Evolutionary conservation across 2,888 invertebrate species (phyloP), one percentile per base, ranked within the genome.

Genomic region (Adelognathus sp.): DNA sequence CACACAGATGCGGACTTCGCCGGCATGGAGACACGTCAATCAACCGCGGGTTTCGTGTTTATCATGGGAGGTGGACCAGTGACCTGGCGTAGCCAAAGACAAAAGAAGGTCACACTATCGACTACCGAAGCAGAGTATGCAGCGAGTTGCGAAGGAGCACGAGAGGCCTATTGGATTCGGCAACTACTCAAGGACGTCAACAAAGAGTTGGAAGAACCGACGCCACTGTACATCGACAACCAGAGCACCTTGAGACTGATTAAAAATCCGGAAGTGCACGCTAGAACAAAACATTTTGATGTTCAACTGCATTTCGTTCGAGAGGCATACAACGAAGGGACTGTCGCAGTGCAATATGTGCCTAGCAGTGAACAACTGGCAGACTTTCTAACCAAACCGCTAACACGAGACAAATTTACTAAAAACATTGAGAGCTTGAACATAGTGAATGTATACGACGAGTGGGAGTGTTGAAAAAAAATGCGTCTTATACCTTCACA

Each of bases 251-350:
- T 56, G 33, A 2, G 31, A 56, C 16, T 58, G 16, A 70, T 70
- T 4, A 44, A 60, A 21, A 75, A 67, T 36, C 39, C 46, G 3
- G 74, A 67, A 18, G 50, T 67, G 27, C 67, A 75, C 24, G 60
- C 60, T 5, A 58, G 60, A 24, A 67, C 74, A 3, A 75, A 75
- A 16, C 67, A 75, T n/a, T 21, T 67, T n/a, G 72, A 63, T 31
- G 66, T 74, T 0, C 44, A 74, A 31, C 24, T 74, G 24, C 67
- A 67, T 67, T 66, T 44, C 16, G 14, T 67, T 11, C 33, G 58
- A 27, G 74, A 74, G n/a, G 29, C 29, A 9, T 6, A 58, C 11
- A n/a, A 29, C 6, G 1, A 0, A 11, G 9, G 11, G 3, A 60
- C 14, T 7, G 3, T 70, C 4, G 9, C 4, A 0, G 36, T 58